Conservation (phyloP, 2,888 invertebrate species). For the Slavum lentiscoides region DNA sequence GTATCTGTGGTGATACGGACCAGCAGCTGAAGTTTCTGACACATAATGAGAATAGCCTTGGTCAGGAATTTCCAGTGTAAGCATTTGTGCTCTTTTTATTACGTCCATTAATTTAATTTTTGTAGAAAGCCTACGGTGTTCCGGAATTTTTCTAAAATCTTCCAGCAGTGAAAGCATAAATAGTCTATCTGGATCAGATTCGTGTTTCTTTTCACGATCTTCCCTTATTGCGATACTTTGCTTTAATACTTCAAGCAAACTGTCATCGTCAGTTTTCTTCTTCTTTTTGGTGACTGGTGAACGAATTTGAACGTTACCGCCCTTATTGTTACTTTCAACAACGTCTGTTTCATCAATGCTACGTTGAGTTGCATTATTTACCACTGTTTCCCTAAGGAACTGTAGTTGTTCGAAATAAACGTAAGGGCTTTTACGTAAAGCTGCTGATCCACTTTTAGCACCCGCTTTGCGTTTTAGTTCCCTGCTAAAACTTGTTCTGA, state of each 20-base stretch:
- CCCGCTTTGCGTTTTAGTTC: slow-evolving; percentile 2
- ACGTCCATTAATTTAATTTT: slow-evolving; percentile 1
- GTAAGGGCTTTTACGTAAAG: slow-evolving; percentile 7
- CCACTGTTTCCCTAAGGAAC: background rate
- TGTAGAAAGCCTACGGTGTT: slow-evolving; percentile 16
- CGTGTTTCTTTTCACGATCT: slow-evolving; percentile 2
- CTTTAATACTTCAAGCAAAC: slow-evolving; percentile 11
- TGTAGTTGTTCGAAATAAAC: slow-evolving; percentile 5
- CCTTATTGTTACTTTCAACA: background rate
- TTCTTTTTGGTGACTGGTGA: slow-evolving; percentile 5
- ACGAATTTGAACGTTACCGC: slow-evolving; percentile 13
- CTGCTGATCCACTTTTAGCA: background rate
- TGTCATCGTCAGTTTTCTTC: slow-evolving; percentile 8
- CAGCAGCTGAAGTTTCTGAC: background rate
- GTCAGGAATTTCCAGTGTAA: slow-evolving; percentile 4
- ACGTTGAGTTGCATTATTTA: background rate
- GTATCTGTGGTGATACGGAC: background rate
- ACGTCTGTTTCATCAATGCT: slow-evolving; percentile 3
- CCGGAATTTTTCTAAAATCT: slow-evolving; percentile 16
- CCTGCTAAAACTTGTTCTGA: slow-evolving; percentile 10
- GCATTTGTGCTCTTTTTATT: slow-evolving; percentile 19
- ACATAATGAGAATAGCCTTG: background rate
- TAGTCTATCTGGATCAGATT: slow-evolving; percentile 9
- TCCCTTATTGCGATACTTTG: background rate
- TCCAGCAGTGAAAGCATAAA: slow-evolving; percentile 17